Conservation (phyloP, 2,797 vertebrate species). For the Coregonus ussuriensis region DNA sequence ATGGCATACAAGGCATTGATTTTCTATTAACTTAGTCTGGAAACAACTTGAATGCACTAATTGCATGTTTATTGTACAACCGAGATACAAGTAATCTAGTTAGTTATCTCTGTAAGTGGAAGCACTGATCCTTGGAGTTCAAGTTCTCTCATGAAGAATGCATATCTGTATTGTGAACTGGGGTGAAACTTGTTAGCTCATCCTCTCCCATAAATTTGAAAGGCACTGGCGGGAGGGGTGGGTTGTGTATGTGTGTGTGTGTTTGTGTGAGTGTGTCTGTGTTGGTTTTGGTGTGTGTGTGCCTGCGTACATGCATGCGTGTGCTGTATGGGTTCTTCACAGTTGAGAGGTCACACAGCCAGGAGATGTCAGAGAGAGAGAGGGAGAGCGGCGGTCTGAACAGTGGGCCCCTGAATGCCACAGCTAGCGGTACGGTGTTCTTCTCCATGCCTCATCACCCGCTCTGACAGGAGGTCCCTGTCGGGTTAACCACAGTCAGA, state of each 20-base stretch:
- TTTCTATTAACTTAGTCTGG: neutral
- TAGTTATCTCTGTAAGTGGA: neutral
- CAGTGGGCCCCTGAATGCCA: neutral
- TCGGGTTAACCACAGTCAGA: constrained; percentile 63
- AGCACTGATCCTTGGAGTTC: neutral
- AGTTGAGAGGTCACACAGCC: constrained; percentile 46
- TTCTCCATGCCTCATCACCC: constrained; percentile 20
- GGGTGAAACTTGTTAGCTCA: neutral
- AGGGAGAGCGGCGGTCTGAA: neutral
- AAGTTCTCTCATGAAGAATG: neutral
- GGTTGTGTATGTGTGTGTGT: neutral
- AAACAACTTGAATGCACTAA: no score
- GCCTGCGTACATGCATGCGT: no score
- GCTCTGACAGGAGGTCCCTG: constrained; percentile 55
- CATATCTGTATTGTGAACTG: neutral
- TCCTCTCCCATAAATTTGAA: neutral
- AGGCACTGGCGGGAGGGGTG: neutral
- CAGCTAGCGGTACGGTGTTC: constrained; percentile 3
- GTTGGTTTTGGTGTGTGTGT: no score
- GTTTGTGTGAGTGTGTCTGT: no score
- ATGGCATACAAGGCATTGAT: neutral
- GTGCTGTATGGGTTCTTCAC: constrained; percentile 21
- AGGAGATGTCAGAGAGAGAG: constrained; percentile 27
- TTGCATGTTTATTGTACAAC: neutral
- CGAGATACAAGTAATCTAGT: neutral